Base-by-base conservation (phyloP, 2,797 vertebrate genomes). In the Argya squamiceps region DNA sequence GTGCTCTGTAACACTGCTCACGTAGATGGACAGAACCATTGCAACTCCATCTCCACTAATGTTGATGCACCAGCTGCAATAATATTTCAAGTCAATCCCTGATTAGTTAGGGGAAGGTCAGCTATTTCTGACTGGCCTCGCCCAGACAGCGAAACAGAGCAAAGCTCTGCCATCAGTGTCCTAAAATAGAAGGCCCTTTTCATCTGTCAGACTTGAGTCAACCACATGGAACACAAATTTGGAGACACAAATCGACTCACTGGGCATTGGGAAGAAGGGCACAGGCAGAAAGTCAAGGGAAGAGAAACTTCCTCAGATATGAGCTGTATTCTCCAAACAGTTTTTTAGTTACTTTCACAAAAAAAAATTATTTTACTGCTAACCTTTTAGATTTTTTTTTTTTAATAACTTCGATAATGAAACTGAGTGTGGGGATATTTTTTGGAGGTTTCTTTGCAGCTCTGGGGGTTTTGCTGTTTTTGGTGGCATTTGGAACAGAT, bases 401-500 rank as follows among this genome's bases (percentile, higher is more conserved):
- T 55, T 65, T 29, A 70, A 39, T 36, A 80, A 78, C 49, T 82
- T 91, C 1, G 27, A 93, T 75, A 86, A 99, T 99, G 99, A 99
- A 98, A 98, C 97, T 99, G 30, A 99, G 98, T 4, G 98, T 99
- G 74, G 99, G 98, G 7, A 97, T 99, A 96, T 99, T 99, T 97
- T 99, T 99, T 88, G 99, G 99, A 20, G 99, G 99, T 69, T 97
- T 99, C 65, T 99, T 99, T 52, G 99, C 99, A 50, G 99, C 99
- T 43, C 92, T 99, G 83, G 99, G 99, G 5, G 98, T 98, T 91
- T 98, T 99, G 46, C 98, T 99, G 80, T 98, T 99, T 97, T 97
- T 99, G 70, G 98, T 99, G 81, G 99, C 99, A 4, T 99, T 99
- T 97, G 99, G 99, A 98, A 99, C 99, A 3, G 99, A 99, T 97